Evolutionary conservation across 2,113 vertebrate genomes (phyloP).

Genomic region (Amazona guildingii): DNA sequence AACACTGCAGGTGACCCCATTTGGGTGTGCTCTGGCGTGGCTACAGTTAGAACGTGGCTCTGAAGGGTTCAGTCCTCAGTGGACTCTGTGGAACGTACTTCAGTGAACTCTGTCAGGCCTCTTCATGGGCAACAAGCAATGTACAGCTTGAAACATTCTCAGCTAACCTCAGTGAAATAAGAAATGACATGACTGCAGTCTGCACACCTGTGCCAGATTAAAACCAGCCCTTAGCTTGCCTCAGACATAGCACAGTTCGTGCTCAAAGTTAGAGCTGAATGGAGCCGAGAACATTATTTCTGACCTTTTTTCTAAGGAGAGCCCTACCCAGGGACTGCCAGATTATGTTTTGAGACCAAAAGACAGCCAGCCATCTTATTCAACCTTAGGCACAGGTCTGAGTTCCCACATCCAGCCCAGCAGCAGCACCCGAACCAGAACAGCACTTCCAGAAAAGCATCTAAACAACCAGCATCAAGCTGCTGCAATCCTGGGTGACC

Average conservation of each 20-base stretch:
- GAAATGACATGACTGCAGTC: neutral
- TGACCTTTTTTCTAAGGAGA: neutral
- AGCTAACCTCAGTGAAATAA: neutral
- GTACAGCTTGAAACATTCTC: neutral
- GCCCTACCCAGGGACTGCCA: neutral
- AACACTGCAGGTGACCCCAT: neutral
- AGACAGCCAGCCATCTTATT: neutral
- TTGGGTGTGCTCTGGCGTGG: neutral
- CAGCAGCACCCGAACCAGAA: neutral
- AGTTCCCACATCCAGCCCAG: accelerated
- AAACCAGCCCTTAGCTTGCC: neutral
- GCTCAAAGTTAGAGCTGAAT: neutral
- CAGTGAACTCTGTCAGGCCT: neutral
- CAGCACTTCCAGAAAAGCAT: neutral
- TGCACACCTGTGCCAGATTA: neutral
- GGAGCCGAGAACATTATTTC: neutral
- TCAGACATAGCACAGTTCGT: neutral
- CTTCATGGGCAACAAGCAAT: neutral
- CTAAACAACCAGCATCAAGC: accelerated
- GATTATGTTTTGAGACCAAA: neutral
- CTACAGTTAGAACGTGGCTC: neutral
- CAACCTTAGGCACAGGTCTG: no score
- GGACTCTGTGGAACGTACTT: neutral
- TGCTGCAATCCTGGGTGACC: neutral
- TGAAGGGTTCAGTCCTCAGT: neutral